Evolutionary conservation across 2,888 invertebrate species (phyloP), one percentile per base, ranked within the genome.

Genomic region (Torymus auratus): DNA sequence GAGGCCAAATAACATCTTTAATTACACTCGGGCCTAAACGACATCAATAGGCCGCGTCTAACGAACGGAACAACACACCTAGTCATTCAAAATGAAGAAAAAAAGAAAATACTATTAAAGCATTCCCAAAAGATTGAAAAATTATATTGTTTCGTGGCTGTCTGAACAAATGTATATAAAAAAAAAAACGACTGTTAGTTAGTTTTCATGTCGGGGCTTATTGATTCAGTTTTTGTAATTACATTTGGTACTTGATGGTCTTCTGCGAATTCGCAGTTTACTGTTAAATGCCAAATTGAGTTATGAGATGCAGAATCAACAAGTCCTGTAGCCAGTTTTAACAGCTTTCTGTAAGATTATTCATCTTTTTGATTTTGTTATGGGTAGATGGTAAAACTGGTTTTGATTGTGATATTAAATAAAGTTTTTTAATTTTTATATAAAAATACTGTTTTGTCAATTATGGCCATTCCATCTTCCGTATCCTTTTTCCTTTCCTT

Each of bases 171-270:
- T 53, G 12, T 23, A 71, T 77, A 28, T 61, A 62, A 73, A 71
- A 56, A 41, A 62, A 73, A 71, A 56, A 41, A 41, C 41, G 23
- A 72, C n/a, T 74, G 13, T 58, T 17, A 64, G 62, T 28, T 73
- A 64, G 77, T 83, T 83, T 83, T 83, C 82, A 83, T 83, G 83
- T 83, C 83, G 70, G 68, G 83, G 78, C 83, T 83, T 80, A 75
- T 67, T 79, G 55, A 20, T 65, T 28, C 23, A 10, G 41, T 65
- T 50, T 58, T 65, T 23, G 5, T 23, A 52, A 52, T 15, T 52
- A 17, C 5, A 28, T 64, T 64, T 64, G 56, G 20, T 50, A 67
- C 41, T 60, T 12, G 58, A 15, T 10, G 60, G 10, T 17, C n/a
- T 11, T 14, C 23, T 64, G 23, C 20, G n/a, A 23, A 67, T 56